Evolutionary conservation across 2,888 invertebrate species (phyloP), one percentile per base, ranked within the genome.

Genomic region (Allophyes oxyacanthae): DNA sequence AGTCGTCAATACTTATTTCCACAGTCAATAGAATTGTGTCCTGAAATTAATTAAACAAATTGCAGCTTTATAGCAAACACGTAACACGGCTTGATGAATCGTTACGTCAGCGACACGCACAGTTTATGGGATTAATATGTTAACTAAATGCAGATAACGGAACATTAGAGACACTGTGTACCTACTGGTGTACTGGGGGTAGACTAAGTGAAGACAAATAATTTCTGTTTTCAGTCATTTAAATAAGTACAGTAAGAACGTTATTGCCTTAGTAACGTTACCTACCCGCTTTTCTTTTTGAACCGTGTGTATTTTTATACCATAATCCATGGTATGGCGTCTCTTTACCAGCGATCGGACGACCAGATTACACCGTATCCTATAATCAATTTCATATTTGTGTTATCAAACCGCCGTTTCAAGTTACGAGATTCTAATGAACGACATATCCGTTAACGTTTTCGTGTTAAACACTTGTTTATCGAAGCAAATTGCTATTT

Each of bases 121-220:
- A 72, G 78, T 87, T 87, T 86, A 86, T 83, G 78, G 83, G 75
- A 83, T 86, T 88, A 88, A 88, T 90, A 90, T 90, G 89, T 88
- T 84, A 91, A 90, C 82, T 85, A 85, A 84, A 90, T 90, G 88
- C 86, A 89, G 90, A 89, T 89, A 86, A 78, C 69, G 42, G 62
- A 69, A 64, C 57, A 62, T 54, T 42, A 51, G 34, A 40, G 32
- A 49, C 15, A 41, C 28, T 51, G 30, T 33, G 43, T 58, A 61
- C 45, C 26, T 41, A 37, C 42, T 37, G 41, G 9, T 8, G 20
- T 41, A 38, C 14, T 14, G 41, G 51, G 53, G 42, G 38, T 44
- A 45, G 15, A 42, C 25, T 25, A 50, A 40, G 26, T 26, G 34
- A 34, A 56, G 14, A 45, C 40, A 49, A 32, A 49, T 64, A 25